Evolutionary conservation across 2,888 invertebrate genomes (phyloP).

Genomic region (Drosophila buzzatii): DNA sequence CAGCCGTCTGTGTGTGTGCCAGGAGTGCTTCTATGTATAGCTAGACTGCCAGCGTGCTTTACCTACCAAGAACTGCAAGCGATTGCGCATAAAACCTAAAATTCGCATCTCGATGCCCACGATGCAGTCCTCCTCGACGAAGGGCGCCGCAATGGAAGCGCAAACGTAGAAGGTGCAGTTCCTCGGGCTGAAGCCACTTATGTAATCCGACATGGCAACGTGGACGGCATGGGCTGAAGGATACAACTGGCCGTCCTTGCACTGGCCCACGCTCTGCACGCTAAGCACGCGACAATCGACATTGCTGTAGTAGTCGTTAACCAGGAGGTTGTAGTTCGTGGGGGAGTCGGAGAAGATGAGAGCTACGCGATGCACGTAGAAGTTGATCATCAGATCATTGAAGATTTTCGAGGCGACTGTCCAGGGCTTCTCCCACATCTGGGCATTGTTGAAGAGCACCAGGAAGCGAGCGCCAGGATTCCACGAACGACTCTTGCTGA

Average conservation of each 20-base stretch:
- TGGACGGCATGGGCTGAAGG: slow-evolving; percentile 56
- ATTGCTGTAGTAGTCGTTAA: slow-evolving; percentile 82
- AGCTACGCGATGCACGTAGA: slow-evolving; percentile 81
- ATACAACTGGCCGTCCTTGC: slow-evolving; percentile 61
- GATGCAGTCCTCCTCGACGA: slow-evolving; percentile 85
- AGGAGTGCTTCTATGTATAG: not conserved
- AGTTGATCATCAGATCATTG: slow-evolving; percentile 64
- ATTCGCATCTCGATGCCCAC: slow-evolving; percentile 86
- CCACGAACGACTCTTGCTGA: slow-evolving; percentile 81
- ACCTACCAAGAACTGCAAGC: slow-evolving; percentile 83
- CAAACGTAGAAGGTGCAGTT: slow-evolving; percentile 86
- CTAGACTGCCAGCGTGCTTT: not conserved
- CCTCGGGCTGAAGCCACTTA: slow-evolving; percentile 80
- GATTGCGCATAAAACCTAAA: slow-evolving; percentile 83
- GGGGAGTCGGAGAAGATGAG: slow-evolving; percentile 77
- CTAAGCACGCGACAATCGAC: slow-evolving; percentile 71
- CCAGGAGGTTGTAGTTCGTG: slow-evolving; percentile 77
- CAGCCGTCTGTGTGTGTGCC: too few relatives aligned
- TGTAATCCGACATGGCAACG: slow-evolving; percentile 52
- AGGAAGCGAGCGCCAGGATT: slow-evolving; percentile 84
- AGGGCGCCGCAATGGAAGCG: slow-evolving; percentile 86
- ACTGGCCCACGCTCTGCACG: slow-evolving; percentile 77
- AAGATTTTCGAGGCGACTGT: slow-evolving; percentile 75
- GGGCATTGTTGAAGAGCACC: slow-evolving; percentile 81
- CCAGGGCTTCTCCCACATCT: slow-evolving; percentile 51